phyloP scores from a whole-genome alignment of 2,888 invertebrate genomes.

The Oscheius myriophilus region DNA sequence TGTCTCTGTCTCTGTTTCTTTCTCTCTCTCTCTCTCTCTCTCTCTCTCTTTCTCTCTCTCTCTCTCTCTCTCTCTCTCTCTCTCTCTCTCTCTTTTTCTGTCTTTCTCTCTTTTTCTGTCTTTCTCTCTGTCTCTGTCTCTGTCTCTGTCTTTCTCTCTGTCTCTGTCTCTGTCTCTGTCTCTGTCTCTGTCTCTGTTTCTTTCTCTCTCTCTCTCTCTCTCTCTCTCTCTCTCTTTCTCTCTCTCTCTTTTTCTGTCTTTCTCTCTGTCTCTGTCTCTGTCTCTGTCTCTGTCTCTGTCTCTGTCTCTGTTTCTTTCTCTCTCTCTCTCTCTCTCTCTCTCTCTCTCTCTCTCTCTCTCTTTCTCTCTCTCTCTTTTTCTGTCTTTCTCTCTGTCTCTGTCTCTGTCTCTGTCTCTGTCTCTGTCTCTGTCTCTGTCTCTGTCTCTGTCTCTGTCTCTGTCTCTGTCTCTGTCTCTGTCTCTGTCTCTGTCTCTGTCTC shows the following conservation, averaged over 20 bases:
- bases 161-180: not conserved
- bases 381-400: not conserved
- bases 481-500: no score
- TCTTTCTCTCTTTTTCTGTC: not conserved
- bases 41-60: no score
- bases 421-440: not conserved
- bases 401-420: conserved; percentile 6
- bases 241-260: not conserved
- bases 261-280: not conserved
- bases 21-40: no score
- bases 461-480: not conserved
- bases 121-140: not conserved
- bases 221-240: not conserved
- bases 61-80: no score
- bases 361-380: conserved; percentile 12
- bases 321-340: conserved; percentile 3
- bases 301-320: not conserved
- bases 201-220: not conserved
- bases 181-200: not conserved
- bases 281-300: no score
- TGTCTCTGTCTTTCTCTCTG: not conserved
- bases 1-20: no score
- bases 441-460: not conserved
- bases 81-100: no score
- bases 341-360: conserved; percentile 13